A percentile compares a stretch with the other conserved stretches of the same genome.
Evolutionary conservation across 2,888 invertebrate genomes (phyloP).

Genomic region (Drosophila mulleri): DNA sequence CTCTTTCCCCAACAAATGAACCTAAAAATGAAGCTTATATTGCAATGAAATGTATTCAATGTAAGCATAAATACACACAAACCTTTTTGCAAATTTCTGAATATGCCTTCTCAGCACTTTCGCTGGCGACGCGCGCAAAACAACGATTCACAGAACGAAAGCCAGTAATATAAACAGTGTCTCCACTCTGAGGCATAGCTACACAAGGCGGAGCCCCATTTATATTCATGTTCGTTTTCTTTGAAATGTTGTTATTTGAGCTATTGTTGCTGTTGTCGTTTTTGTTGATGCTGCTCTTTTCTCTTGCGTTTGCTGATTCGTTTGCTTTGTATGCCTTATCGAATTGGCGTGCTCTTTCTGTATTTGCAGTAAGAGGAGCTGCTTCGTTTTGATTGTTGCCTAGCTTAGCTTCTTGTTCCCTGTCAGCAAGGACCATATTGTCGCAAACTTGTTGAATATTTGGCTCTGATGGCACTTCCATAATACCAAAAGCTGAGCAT

Average conservation of each 20-base stretch:
- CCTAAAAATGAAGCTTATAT: slow-evolving; percentile 19
- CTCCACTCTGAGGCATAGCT: slow-evolving; percentile 33
- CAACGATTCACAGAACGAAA: slow-evolving; percentile 54
- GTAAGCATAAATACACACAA: not conserved
- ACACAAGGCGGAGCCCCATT: not conserved
- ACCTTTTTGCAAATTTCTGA: slow-evolving; percentile 39
- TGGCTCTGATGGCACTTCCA: not conserved
- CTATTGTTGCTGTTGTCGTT: not conserved
- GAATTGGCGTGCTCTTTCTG: not conserved
- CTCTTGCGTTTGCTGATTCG: not conserved
- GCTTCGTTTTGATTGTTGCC: not conserved
- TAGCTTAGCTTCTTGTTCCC: not conserved
- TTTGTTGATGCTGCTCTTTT: not conserved
- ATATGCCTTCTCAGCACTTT: slow-evolving; percentile 36
- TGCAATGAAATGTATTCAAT: not conserved
- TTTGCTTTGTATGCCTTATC: not conserved
- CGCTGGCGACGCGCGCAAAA: slow-evolving; percentile 41
- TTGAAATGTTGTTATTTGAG: not conserved
- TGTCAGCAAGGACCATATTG: too few relatives aligned
- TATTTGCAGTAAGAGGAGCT: not conserved
- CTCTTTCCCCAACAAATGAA: slow-evolving; percentile 23
- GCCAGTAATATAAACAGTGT: slow-evolving; percentile 31
- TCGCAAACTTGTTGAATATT: not conserved
- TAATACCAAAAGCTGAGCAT: slow-evolving; percentile 29
- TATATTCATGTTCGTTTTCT: not conserved